phyloP scores from a whole-genome alignment of 1,140 invertebrate genomes.

The Drosophila sulfurigaster region DNA sequence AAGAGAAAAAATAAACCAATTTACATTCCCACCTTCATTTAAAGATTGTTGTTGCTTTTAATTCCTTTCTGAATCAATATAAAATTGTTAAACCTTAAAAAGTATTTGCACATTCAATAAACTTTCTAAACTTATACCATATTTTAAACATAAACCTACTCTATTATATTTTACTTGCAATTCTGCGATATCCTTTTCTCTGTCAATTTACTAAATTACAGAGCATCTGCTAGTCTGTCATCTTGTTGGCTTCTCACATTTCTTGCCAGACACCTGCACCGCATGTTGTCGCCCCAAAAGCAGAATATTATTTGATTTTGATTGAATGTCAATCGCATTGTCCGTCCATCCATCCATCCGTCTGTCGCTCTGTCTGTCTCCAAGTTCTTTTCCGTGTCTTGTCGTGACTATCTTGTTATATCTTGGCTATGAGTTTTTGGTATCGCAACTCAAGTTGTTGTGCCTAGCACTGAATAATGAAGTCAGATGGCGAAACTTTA shows the following conservation, averaged over 20 bases:
- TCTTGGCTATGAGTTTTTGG: conserved; percentile 5
- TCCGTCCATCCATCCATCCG: conserved; percentile 12
- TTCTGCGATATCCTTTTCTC: too few species aligned
- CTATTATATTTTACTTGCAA: too few species aligned
- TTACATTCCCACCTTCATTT: too few species aligned
- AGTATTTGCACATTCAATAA: too few species aligned
- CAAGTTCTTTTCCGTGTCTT: conserved; percentile 6
- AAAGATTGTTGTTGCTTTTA: too few species aligned
- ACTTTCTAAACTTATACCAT: too few species aligned
- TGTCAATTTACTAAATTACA: background rate
- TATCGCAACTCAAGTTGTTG: conserved; percentile 4
- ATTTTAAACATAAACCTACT: too few species aligned
- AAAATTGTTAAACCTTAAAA: too few species aligned
- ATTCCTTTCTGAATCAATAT: too few species aligned
- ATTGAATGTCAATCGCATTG: conserved; percentile 63
- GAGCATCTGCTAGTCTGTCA: background rate
- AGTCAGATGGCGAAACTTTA: too few species aligned
- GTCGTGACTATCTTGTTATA: conserved; percentile 32
- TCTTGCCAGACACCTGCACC: conserved; percentile 49
- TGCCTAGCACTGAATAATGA: background rate
- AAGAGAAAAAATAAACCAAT: too few species aligned
- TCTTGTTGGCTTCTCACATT: background rate
- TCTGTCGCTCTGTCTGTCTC: background rate
- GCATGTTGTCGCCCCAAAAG: conserved; percentile 9
- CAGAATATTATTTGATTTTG: conserved; percentile 52